Evolutionary conservation across 2,113 vertebrate species (phyloP), one percentile per base, ranked within the genome.

Genomic region (Ornithorhynchus anatinus): DNA sequence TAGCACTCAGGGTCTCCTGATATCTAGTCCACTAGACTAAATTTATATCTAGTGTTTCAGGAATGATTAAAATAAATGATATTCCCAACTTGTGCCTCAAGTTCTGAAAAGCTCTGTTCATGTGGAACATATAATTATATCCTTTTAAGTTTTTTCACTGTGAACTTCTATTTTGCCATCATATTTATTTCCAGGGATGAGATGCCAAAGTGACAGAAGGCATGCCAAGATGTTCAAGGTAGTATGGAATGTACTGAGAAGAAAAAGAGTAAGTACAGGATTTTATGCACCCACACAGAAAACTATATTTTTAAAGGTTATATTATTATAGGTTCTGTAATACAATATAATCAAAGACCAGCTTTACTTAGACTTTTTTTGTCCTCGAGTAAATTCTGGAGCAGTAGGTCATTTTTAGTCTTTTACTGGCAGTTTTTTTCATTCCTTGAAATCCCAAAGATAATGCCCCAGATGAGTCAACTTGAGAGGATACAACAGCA

Each of bases 11-110:
- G n/a, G n/a, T n/a, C n/a, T n/a, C n/a, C n/a, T n/a, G n/a, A n/a
- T n/a, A n/a, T n/a, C n/a, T n/a, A n/a, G n/a, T n/a, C n/a, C n/a
- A n/a, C n/a, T n/a, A n/a, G n/a, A n/a, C n/a, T n/a, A n/a, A n/a
- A n/a, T n/a, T n/a, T n/a, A n/a, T 72, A 77, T 47, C 45, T 76
- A 75, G 22, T 66, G 69, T 69, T 68, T 77, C 48, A 66, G 50
- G 69, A 72, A 77, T 50, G 12, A 32, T 45, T 43, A 19, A 47
- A 32, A 59, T 63, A 10, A 52, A 52, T 36, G 37, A 60, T 29
- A 79, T 72, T 84, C 25, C 25, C 74, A 69, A 71, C 48, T 62
- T 32, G 37, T 69, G 69, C 35, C 65, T 35, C 32, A 64, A 60
- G 48, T 76, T 79, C 40, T 72, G 69, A 42, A 37, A 67, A 57